phyloP scores from a whole-genome alignment of 2,797 vertebrate genomes.

The Hemibagrus guttatus region DNA sequence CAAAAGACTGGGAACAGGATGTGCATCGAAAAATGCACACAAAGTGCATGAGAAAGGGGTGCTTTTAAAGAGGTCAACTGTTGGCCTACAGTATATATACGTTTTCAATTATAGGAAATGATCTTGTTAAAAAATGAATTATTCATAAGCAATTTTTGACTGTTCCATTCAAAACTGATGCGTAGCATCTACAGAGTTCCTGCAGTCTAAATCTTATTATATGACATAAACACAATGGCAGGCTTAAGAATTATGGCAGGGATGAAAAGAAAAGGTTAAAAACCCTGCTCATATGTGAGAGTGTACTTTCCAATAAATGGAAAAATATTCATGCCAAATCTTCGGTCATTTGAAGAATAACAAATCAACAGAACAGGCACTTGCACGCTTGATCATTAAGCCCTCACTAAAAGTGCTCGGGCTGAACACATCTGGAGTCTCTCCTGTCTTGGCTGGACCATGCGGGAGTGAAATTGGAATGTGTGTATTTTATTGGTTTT shows the following conservation, averaged over 20 bases:
- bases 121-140: constrained; percentile 14
- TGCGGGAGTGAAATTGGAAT: constrained; percentile 24
- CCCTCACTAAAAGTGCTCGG: neutral
- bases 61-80: constrained; percentile 5
- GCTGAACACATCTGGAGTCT: constrained; percentile 31
- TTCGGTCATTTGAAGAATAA: neutral
- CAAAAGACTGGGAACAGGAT: neutral
- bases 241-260: neutral
- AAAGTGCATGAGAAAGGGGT: constrained; percentile 16
- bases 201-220: constrained; percentile 6
- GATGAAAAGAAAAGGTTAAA: constrained; percentile 3
- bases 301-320: neutral
- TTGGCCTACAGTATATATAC: constrained; percentile 5
- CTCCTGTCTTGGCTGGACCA: constrained; percentile 10
- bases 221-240: constrained; percentile 1
- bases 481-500: constrained; percentile 28
- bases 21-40: neutral
- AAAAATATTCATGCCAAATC: constrained; percentile 16
- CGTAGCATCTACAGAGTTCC: neutral
- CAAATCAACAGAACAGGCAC: neutral
- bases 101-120: constrained; percentile 19
- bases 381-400: neutral
- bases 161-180: constrained; percentile 7
- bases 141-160: constrained; percentile 19
- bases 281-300: neutral